These are phyloP conservation scores for Sceloporus undulatus DNA, from an alignment of 2,113 vertebrate species.

Conservation along the genomic window DNA sequence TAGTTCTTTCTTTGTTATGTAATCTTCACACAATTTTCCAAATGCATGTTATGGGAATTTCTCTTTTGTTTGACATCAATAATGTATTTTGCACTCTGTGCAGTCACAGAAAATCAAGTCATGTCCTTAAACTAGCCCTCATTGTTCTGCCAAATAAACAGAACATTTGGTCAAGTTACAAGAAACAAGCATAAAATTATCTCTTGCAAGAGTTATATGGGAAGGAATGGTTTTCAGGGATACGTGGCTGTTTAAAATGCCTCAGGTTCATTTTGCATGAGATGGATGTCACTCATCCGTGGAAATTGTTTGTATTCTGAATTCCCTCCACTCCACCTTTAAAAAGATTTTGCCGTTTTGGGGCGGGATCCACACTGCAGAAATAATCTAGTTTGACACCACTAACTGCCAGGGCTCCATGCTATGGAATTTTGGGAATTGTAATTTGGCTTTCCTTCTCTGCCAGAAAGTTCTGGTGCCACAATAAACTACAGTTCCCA, in stretches of 20 bases:
- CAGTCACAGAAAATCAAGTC: slow-evolving; percentile 53
- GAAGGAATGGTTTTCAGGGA: not conserved
- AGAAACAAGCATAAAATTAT: not conserved
- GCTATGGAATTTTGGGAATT: too few relatives aligned
- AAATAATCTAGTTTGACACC: too few relatives aligned
- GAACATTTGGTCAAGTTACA: slow-evolving; percentile 8
- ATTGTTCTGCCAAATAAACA: not conserved
- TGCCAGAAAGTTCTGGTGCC: too few relatives aligned
- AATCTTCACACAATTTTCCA: slow-evolving; percentile 46
- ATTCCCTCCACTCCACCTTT: too few relatives aligned
- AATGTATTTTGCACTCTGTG: slow-evolving; percentile 34
- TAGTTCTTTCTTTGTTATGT: slow-evolving; percentile 44
- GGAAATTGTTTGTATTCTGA: not conserved
- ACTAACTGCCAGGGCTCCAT: too few relatives aligned
- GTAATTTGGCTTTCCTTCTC: too few relatives aligned
- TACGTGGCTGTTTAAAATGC: not conserved
- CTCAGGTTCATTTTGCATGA: not conserved
- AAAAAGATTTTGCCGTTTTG: too few relatives aligned
- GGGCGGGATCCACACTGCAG: too few relatives aligned
- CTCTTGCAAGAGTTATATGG: not conserved
- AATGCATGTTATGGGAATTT: slow-evolving; percentile 52
- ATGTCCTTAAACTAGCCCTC: slow-evolving; percentile 7
- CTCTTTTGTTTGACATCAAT: slow-evolving; percentile 55
- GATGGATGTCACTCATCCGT: not conserved
- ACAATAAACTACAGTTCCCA: too few relatives aligned